Evolutionary conservation across 2,113 vertebrate genomes (phyloP), one percentile per base, ranked within the genome.

Genomic region (Ciconia boyciana): DNA sequence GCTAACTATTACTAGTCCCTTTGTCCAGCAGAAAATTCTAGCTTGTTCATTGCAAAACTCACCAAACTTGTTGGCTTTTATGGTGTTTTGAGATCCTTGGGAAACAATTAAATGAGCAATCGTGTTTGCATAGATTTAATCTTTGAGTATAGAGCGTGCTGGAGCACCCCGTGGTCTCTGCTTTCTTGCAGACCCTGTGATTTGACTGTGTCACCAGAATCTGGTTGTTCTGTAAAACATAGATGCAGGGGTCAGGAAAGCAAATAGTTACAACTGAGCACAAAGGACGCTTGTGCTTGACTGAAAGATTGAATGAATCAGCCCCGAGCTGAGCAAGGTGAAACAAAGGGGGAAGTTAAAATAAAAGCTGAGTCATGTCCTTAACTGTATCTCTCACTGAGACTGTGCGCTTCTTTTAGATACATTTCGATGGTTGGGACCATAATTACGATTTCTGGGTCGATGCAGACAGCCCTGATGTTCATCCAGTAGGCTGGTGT

Each of bases 381-480:
- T 87, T 54, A 83, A 44, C 43, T 82, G 7, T 68, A 14, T 58
- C 28, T 51, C 70, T 91, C 46, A 43, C 78, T n/a, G 43, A 54
- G 52, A 46, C 77, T 69, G 5, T 90, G 25, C 80, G 62, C 77
- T 89, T 95, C 65, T 97, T 97, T 76, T 83, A 99, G 99, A 96
- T 99, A 44, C 98, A 99, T 96, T 99, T 99, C 89, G 99, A 99
- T 92, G 98, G 98, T 39, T 99, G 99, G 99, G 99, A 97, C 94
- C 93, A 39, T 64, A 98, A 98, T 44, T 99, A 99, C 2, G 98
- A 99, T 95, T 99, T 98, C 95, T 99, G 99, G 99, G 95, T 99
- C 44, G 99, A 99, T 93, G 98, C 98, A 2, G 99, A 99, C 97
- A 98, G 98, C 64, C 97, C 99, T 28, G 99, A 99, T 52, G 95